phyloP scores from a whole-genome alignment of 1,140 invertebrate genomes.

The Bombus terrestris region DNA sequence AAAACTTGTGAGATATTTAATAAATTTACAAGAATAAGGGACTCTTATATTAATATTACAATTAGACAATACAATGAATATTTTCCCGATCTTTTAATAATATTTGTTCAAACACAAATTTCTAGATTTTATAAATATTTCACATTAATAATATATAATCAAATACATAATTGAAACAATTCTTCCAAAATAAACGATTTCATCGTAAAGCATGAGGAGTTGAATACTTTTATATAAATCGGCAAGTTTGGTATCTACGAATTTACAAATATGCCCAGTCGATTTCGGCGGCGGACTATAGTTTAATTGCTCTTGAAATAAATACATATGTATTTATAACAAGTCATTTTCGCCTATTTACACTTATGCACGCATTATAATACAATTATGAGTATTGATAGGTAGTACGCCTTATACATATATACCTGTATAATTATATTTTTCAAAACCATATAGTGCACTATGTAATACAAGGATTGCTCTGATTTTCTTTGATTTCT shows the following conservation, averaged over 20 bases:
- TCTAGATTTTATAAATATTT: background rate
- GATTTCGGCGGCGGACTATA: background rate
- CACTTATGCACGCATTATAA: background rate
- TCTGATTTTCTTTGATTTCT: background rate
- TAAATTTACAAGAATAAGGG: too few species aligned
- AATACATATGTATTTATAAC: background rate
- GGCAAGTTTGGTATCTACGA: background rate
- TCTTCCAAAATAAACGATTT: background rate
- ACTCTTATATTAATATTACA: background rate
- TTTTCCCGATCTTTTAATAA: background rate
- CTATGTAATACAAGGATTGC: background rate
- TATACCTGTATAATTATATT: background rate
- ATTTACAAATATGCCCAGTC: background rate
- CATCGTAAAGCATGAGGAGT: background rate
- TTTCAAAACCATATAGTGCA: background rate
- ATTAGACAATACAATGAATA: background rate
- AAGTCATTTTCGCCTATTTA: background rate
- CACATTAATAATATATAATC: background rate
- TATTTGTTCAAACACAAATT: background rate
- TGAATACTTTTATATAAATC: background rate
- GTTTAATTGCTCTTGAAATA: background rate
- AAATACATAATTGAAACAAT: background rate
- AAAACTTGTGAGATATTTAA: background rate
- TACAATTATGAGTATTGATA: slow-evolving; percentile 17
- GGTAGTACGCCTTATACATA: background rate